Base-by-base conservation (phyloP, 2,888 invertebrate genomes). In the Synanthedon vespiformis region DNA sequence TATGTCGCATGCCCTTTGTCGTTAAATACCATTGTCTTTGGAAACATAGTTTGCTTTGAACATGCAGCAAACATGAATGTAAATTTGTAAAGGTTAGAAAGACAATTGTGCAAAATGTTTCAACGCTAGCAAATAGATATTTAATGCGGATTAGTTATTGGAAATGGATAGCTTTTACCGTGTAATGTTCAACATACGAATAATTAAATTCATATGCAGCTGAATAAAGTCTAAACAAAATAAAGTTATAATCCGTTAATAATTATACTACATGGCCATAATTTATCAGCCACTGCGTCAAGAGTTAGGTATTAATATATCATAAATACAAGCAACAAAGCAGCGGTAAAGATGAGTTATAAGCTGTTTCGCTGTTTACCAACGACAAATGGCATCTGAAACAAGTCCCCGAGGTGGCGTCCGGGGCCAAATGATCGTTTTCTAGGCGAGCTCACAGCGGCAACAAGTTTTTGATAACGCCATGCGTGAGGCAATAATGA, bases 401-500 rank as follows among this genome's bases (percentile, higher is more conserved):
- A 73, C 76, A 68, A 75, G 77, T 79, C 75, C 68, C 72, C 61
- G 67, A 70, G 76, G 72, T 74, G 74, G 72, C 65, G 72, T 71
- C 64, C 63, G 64, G 62, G 67, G 65, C 69, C 68, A 66, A 73
- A 68, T 67, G 72, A 70, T 74, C 69, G 71, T 72, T 67, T 68
- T 67, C 68, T 64, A 72, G 73, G 67, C 69, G 66, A 70, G 68
- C 70, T 70, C 70, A 65, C 68, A 65, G 75, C 74, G 72, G 77
- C 77, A 85, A 83, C 82, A 73, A 81, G 82, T 83, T 83, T 79
- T 80, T 82, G 83, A 85, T 85, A 85, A 82, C 74, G 70, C 72
- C 74, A 72, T 75, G 73, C 65, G 69, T 79, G 77, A 77, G 72
- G 77, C 75, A 71, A 76, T 86, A 85, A 84, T 86, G 77, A 83